phyloP scores from a whole-genome alignment of 2,797 vertebrate species.

The Limnodromus scolopaceus region DNA sequence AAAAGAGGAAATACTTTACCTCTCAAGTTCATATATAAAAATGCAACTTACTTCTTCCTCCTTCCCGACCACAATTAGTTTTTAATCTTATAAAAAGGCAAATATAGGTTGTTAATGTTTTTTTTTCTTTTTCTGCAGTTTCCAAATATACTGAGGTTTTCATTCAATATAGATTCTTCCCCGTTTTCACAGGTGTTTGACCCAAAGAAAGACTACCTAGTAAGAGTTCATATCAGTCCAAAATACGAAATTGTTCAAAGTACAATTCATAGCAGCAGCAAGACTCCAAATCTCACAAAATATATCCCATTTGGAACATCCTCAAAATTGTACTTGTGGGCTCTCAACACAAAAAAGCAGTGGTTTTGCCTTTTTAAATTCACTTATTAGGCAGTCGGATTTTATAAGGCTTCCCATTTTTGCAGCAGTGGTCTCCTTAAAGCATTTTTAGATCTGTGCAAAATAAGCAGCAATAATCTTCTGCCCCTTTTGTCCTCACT shows the following conservation, averaged over 20 bases:
- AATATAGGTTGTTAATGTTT: conserved; percentile 11
- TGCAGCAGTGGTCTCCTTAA: conserved; percentile 40
- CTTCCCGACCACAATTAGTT: conserved; percentile 27
- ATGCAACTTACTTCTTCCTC: conserved; percentile 38
- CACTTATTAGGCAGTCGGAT: conserved; percentile 11
- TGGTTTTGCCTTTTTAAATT: conserved; percentile 10
- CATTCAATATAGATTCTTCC: conserved; percentile 28
- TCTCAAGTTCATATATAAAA: conserved; percentile 31
- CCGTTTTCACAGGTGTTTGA: conserved; percentile 37
- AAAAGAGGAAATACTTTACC: conserved; percentile 16
- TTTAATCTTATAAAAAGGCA: conserved; percentile 33
- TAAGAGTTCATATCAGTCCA: conserved; percentile 48
- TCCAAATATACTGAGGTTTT: conserved; percentile 44
- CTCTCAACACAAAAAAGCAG: conserved; percentile 24
- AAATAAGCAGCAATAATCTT: conserved; percentile 31
- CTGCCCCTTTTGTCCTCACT: conserved; percentile 2
- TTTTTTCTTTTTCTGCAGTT: conserved; percentile 42
- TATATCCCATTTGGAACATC: conserved; percentile 34
- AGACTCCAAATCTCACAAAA: conserved; percentile 55
- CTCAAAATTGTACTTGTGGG: conserved; percentile 15
- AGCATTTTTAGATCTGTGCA: conserved; percentile 42
- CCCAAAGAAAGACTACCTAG: conserved; percentile 58
- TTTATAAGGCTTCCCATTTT: conserved; percentile 47
- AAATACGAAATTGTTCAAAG: conserved; percentile 63
- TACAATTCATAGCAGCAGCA: conserved; percentile 56